phyloP scores from a whole-genome alignment of 1,140 invertebrate genomes.

The Hypsibius dujardini region DNA sequence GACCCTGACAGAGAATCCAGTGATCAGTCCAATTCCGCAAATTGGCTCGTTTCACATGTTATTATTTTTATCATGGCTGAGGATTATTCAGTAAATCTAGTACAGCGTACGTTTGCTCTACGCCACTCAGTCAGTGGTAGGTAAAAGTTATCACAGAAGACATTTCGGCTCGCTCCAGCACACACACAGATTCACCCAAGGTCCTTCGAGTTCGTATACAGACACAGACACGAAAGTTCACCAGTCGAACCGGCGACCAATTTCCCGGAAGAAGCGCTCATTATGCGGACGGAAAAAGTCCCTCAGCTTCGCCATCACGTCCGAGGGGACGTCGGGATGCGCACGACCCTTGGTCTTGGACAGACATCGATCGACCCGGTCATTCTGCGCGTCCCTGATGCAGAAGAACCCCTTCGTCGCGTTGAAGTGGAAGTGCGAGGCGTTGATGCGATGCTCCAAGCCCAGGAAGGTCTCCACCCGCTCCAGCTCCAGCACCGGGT shows the following conservation, averaged over 20 bases:
- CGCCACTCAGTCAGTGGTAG: too few relatives aligned
- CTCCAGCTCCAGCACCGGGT: conserved; percentile 66
- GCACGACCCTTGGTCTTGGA: conserved; percentile 77
- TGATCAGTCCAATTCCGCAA: too few relatives aligned
- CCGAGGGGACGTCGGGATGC: conserved; percentile 59
- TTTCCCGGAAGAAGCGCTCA: conserved; percentile 69
- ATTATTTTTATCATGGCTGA: too few relatives aligned
- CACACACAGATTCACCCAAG: too few relatives aligned
- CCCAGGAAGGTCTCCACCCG: conserved; percentile 68
- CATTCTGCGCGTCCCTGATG: conserved; percentile 60
- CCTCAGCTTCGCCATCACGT: conserved; percentile 50
- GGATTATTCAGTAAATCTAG: too few relatives aligned
- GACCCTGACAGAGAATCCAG: too few relatives aligned
- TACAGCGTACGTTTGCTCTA: too few relatives aligned
- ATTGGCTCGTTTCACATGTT: too few relatives aligned
- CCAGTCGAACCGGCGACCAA: conserved; percentile 74
- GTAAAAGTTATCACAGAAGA: too few relatives aligned
- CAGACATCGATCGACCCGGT: conserved; percentile 50
- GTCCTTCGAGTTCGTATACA: too few relatives aligned
- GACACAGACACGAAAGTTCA: neutral
- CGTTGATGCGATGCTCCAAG: conserved; percentile 59
- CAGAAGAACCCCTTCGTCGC: conserved; percentile 84
- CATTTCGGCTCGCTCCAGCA: too few relatives aligned
- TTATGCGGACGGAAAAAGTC: conserved; percentile 82
- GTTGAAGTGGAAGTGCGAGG: conserved; percentile 84